These are phyloP conservation scores for Nyctibius bracteatus DNA, from an alignment of 2,113 vertebrate species.

Conservation along the genomic window DNA sequence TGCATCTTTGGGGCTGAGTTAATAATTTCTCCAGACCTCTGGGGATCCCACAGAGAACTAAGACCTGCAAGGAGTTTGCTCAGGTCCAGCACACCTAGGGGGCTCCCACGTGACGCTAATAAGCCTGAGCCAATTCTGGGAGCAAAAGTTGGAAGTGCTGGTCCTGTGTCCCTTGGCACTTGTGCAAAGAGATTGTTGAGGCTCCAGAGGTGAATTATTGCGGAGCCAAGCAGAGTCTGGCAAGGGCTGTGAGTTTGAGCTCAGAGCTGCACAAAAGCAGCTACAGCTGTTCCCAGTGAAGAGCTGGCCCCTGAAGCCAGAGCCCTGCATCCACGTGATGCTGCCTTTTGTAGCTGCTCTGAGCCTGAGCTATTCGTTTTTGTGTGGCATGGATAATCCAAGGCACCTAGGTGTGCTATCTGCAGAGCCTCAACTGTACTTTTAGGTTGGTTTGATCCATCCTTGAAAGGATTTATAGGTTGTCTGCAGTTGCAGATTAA, in stretches of 20 bases:
- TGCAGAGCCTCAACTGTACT: neutral
- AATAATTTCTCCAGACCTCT: neutral
- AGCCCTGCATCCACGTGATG: accelerated
- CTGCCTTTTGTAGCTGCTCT: neutral
- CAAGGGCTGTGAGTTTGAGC: neutral
- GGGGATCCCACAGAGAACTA: neutral
- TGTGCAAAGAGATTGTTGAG: neutral
- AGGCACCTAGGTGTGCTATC: neutral
- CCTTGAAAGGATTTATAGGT: neutral
- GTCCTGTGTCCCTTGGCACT: neutral
- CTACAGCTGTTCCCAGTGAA: neutral
- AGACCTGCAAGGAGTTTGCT: neutral
- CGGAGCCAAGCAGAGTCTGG: neutral
- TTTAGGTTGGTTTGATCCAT: neutral
- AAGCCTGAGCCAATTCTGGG: neutral
- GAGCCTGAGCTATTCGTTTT: neutral
- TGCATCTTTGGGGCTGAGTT: neutral
- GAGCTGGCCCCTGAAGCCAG: neutral
- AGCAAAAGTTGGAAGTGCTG: neutral
- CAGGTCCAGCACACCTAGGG: neutral
- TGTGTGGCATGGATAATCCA: accelerated
- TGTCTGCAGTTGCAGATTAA: neutral
- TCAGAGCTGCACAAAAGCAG: neutral
- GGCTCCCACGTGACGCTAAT: neutral
- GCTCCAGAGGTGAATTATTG: neutral